Percentiles rank a stretch among this genome's conserved stretches.
Conservation (phyloP, 2,113 vertebrate genomes). For the Coryphaenoides rupestris region DNA sequence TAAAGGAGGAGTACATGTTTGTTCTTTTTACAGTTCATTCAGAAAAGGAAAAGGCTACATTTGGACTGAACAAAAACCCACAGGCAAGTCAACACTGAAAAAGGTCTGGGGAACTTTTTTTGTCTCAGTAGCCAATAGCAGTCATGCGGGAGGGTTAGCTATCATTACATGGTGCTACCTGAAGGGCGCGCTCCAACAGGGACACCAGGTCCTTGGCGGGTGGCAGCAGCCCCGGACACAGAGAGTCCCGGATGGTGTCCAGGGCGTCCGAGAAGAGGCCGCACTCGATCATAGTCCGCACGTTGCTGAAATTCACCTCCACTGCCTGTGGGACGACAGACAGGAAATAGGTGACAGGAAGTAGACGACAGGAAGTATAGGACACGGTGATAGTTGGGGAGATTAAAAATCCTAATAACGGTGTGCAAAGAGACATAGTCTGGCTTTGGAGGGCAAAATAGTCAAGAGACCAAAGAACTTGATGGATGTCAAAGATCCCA, state of each 20-base stretch:
- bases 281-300: constrained; percentile 67
- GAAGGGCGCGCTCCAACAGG: constrained; percentile 77
- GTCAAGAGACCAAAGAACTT: constrained; percentile 55
- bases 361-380: constrained; percentile 31
- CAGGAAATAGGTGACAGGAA: constrained; percentile 24
- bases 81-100: not conserved
- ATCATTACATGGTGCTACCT: constrained; percentile 68
- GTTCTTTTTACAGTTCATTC: not conserved
- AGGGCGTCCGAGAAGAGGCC: constrained; percentile 80
- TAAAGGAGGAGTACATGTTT: not conserved
- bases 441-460: constrained; percentile 24
- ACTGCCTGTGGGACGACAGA: constrained; percentile 37
- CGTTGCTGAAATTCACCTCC: constrained; percentile 59
- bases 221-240: constrained; percentile 75
- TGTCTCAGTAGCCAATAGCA: constrained; percentile 1
- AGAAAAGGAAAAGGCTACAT: too few relatives aligned
- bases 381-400: constrained; percentile 26
- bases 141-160: constrained; percentile 7
- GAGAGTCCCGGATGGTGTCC: constrained; percentile 73
- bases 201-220: constrained; percentile 75
- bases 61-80: too few relatives aligned
- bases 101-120: not conserved
- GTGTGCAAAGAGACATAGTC: constrained; percentile 28
- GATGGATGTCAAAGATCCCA: constrained; percentile 41
- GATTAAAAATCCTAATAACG: constrained; percentile 21